A percentile compares a stretch with the other conserved stretches of the same genome.
Evolutionary conservation across 2,888 invertebrate genomes (phyloP).

Genomic region (Ischnura elegans): DNA sequence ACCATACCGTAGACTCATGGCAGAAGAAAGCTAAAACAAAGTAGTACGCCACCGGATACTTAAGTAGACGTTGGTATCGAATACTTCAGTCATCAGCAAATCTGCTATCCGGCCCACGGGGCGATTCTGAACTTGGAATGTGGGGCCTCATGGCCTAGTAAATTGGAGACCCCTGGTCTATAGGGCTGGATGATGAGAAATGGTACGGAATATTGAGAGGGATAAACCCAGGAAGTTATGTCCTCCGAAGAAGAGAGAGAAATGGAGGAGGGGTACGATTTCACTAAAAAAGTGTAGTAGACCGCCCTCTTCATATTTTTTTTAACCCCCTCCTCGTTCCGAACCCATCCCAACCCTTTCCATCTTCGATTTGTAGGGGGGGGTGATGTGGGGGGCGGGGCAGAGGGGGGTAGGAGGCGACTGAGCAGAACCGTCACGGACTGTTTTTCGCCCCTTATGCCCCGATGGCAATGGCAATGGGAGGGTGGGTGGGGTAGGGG

Average conservation of each 20-base stretch:
- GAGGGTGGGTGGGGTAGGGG: not conserved
- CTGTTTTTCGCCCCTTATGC: constrained; percentile 50
- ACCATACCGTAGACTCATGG: too few relatives aligned
- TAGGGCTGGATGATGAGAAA: constrained; percentile 65
- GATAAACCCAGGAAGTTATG: constrained; percentile 71
- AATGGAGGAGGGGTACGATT: not conserved
- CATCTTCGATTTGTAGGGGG: constrained; percentile 76
- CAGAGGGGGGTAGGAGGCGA: constrained; percentile 78
- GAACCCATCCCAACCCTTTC: constrained; percentile 51
- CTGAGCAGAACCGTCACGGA: constrained; percentile 73
- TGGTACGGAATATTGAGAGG: constrained; percentile 74
- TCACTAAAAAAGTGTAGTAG: too few relatives aligned
- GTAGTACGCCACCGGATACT: too few relatives aligned
- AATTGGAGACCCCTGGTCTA: too few relatives aligned
- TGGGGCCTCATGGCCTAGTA: too few relatives aligned
- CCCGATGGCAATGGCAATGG: not conserved
- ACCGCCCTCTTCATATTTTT: not conserved
- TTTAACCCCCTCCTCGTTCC: constrained; percentile 73
- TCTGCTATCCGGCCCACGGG: too few relatives aligned
- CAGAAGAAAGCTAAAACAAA: too few relatives aligned
- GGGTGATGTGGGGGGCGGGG: constrained; percentile 73
- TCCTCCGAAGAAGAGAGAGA: not conserved
- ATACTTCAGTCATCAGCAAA: too few relatives aligned
- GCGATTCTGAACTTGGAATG: too few relatives aligned
- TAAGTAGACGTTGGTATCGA: too few relatives aligned